Evolutionary conservation across 2,888 invertebrate species (phyloP).

Genomic region (Phania funesta): DNA sequence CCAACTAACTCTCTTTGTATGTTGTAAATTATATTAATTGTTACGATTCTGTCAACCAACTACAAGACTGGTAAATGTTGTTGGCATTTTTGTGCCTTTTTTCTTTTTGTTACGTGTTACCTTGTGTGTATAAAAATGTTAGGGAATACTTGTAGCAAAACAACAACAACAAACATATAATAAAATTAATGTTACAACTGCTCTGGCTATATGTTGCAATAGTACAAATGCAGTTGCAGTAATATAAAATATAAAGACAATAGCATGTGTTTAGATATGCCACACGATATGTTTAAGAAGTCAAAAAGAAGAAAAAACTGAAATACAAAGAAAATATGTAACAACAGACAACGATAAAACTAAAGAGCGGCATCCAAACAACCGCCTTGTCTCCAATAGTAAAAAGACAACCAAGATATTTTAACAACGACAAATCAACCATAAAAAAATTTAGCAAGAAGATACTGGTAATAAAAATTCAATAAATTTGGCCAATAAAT

Average conservation of each 20-base stretch:
- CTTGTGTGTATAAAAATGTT: slow-evolving; percentile 12
- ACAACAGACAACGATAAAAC: slow-evolving; percentile 1
- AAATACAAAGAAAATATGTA: slow-evolving; percentile 12
- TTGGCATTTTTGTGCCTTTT: slow-evolving; percentile 31
- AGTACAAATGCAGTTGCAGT: slow-evolving; percentile 61
- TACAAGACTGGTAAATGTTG: slow-evolving; percentile 46
- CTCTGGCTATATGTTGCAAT: slow-evolving; percentile 53
- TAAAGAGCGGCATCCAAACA: slow-evolving; percentile 36
- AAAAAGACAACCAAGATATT: neutral
- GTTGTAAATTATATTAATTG: slow-evolving; percentile 68
- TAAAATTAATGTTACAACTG: slow-evolving; percentile 20
- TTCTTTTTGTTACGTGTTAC: neutral
- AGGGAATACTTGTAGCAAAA: slow-evolving; percentile 49
- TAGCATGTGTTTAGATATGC: slow-evolving; percentile 66
- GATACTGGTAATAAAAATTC: slow-evolving; percentile 39
- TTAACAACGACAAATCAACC: slow-evolving; percentile 38
- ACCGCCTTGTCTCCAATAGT: neutral
- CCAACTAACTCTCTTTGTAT: slow-evolving; percentile 40
- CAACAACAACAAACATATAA: slow-evolving; percentile 1
- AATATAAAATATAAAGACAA: slow-evolving; percentile 44
- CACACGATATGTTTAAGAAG: slow-evolving; percentile 47
- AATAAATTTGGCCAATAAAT: slow-evolving; percentile 32
- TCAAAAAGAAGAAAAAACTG: neutral
- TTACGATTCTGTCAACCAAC: slow-evolving; percentile 68
- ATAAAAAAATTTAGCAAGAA: slow-evolving; percentile 48